Conservation (phyloP, 2,888 invertebrate species). For the Scaptomyza reducta region DNA sequence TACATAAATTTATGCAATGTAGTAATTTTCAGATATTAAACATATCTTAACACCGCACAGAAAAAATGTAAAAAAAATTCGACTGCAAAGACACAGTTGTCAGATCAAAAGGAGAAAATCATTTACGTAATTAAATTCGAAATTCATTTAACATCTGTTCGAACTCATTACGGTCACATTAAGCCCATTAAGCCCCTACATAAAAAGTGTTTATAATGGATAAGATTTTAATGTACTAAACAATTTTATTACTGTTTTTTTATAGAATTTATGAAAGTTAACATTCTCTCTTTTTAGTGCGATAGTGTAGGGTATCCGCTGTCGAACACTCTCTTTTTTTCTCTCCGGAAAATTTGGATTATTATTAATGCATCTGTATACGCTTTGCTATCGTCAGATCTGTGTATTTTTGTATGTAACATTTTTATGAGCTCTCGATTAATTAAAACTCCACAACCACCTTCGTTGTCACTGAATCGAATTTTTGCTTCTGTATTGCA, state of each 20-base stretch:
- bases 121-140: slow-evolving; percentile 27
- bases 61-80: slow-evolving; percentile 1
- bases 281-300: too few relatives aligned
- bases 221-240: too few relatives aligned
- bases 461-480: slow-evolving; percentile 24
- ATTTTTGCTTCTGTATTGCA: slow-evolving; percentile 24
- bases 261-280: too few relatives aligned
- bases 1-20: too few relatives aligned
- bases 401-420: slow-evolving; percentile 37
- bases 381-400: slow-evolving; percentile 6
- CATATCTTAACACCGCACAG: too few relatives aligned
- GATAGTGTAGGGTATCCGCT: too few relatives aligned
- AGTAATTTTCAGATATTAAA: too few relatives aligned
- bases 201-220: too few relatives aligned
- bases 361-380: slow-evolving; percentile 18
- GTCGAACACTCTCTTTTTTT: too few relatives aligned
- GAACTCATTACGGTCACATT: not conserved
- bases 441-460: slow-evolving; percentile 69
- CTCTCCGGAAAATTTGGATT: not conserved
- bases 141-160: slow-evolving; percentile 33
- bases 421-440: slow-evolving; percentile 62
- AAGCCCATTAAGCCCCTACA: too few relatives aligned
- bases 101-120: slow-evolving; percentile 13
- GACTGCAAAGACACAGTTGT: slow-evolving; percentile 6
- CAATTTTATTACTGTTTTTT: too few relatives aligned